phyloP scores from a whole-genome alignment of 2,888 invertebrate genomes.

The Oligia fasciuncula region DNA sequence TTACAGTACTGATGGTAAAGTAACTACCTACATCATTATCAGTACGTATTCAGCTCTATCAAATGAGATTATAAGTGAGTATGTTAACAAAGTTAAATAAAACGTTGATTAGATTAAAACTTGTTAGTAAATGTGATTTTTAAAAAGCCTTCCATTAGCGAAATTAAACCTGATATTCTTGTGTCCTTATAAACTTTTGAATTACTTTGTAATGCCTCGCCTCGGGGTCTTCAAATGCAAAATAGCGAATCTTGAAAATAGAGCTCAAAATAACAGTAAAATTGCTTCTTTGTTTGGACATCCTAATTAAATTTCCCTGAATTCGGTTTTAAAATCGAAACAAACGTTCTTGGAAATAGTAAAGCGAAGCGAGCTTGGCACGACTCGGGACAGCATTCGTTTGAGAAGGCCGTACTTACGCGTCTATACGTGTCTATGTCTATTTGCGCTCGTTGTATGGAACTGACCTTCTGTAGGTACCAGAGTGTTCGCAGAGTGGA shows the following conservation, averaged over 20 bases:
- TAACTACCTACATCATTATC: background rate
- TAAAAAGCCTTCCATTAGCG: background rate
- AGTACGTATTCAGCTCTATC: background rate
- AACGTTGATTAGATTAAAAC: background rate
- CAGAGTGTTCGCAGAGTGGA: constrained; percentile 3
- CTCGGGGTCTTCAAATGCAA: constrained; percentile 6
- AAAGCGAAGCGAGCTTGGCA: background rate
- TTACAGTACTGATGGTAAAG: background rate
- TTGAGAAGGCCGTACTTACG: background rate
- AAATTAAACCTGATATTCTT: constrained; percentile 11
- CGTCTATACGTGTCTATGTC: background rate
- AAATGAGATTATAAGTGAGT: background rate
- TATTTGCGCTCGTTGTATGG: background rate
- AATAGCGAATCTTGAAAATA: constrained; percentile 15
- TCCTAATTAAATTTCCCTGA: constrained; percentile 14
- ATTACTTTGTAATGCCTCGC: background rate
- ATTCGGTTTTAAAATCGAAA: constrained; percentile 18
- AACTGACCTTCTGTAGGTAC: constrained; percentile 4
- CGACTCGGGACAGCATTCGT: background rate
- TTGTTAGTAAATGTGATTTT: constrained; percentile 2
- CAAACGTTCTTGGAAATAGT: constrained; percentile 2
- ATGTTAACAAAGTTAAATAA: constrained; percentile 4
- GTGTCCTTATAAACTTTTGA: constrained; percentile 4
- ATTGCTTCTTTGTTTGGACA: constrained; percentile 22
- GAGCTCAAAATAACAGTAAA: constrained; percentile 7